These are phyloP conservation scores for Catostylus mosaicus DNA, from an alignment of 30 jellyfish, hydroid and myxozoan genomes.

Conservation along the genomic window DNA sequence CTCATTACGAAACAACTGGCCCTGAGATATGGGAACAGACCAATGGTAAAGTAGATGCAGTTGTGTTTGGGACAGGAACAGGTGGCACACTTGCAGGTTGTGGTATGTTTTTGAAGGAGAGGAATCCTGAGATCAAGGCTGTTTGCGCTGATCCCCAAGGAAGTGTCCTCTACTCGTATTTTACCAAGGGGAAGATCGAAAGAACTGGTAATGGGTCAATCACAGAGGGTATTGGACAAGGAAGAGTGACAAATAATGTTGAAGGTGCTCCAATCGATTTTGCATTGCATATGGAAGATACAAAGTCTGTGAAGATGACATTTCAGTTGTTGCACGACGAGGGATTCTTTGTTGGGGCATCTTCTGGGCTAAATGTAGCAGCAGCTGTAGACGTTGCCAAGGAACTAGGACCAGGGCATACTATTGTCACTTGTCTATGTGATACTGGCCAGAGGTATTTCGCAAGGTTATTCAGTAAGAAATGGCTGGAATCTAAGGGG, in stretches of 20 bases:
- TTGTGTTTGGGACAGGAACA: slow-evolving; percentile 92
- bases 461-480: slow-evolving; percentile 74
- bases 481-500: slow-evolving; percentile 78
- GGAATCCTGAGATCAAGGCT: slow-evolving; percentile 74
- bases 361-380: slow-evolving; percentile 95
- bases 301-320: slow-evolving; percentile 86
- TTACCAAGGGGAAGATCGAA: slow-evolving; percentile 76
- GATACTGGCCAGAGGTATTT: slow-evolving; percentile 94
- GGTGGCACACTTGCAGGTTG: slow-evolving; percentile 97
- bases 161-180: slow-evolving; percentile 83
- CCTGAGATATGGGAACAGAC: slow-evolving; percentile 99
- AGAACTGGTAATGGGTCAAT: slow-evolving; percentile 88
- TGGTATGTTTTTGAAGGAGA: slow-evolving; percentile 89
- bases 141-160: slow-evolving; percentile 95
- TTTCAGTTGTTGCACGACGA: slow-evolving; percentile 87
- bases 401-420: slow-evolving; percentile 95
- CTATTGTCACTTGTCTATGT: slow-evolving; percentile 93
- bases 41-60: slow-evolving; percentile 93
- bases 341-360: slow-evolving; percentile 95
- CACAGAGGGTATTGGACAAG: slow-evolving; percentile 97
- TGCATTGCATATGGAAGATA: slow-evolving; percentile 88
- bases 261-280: slow-evolving; percentile 93
- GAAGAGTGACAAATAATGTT: slow-evolving; percentile 77
- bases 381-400: slow-evolving; percentile 97
- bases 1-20: slow-evolving; percentile 95